phyloP scores from a whole-genome alignment of 1,140 invertebrate genomes.

The Trichonephila clavata region DNA sequence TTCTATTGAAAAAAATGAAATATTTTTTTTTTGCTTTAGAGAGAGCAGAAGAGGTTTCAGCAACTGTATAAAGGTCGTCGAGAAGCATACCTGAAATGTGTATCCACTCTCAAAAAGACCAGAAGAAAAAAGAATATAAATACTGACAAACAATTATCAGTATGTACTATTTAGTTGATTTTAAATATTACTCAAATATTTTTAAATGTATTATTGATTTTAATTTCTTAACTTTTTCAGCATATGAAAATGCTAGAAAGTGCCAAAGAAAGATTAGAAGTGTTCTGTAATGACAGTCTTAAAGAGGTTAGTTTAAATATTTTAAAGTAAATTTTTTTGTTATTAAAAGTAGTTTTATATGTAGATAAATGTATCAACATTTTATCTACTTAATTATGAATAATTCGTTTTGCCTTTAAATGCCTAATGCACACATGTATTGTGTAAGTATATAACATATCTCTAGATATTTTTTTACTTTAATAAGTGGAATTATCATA shows the following conservation, averaged over 20 bases:
- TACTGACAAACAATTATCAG: constrained; percentile 69
- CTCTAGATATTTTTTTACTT: no score
- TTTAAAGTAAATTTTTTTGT: no score
- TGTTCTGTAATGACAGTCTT: constrained; percentile 71
- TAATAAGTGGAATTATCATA: no score
- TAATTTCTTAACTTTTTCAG: constrained; percentile 48
- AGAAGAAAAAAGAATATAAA: constrained; percentile 75
- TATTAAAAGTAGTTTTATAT: no score
- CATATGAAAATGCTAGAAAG: constrained; percentile 75
- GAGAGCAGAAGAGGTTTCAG: constrained; percentile 76
- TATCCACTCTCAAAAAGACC: constrained; percentile 67
- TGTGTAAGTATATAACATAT: no score
- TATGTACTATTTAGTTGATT: background rate
- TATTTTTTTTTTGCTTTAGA: background rate
- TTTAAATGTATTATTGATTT: constrained; percentile 1
- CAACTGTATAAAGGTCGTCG: constrained; percentile 63
- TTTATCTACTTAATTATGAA: no score
- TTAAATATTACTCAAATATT: background rate
- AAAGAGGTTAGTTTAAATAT: constrained; percentile 59
- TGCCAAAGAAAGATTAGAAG: constrained; percentile 73
- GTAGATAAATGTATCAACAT: no score
- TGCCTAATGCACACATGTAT: no score
- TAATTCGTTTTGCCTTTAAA: no score
- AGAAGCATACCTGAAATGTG: constrained; percentile 70
- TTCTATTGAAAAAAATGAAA: no score